Percentiles rank a stretch among this genome's conserved stretches.
phyloP scores from a whole-genome alignment of 2,797 vertebrate genomes.

The Rhyacichthys aspro region DNA sequence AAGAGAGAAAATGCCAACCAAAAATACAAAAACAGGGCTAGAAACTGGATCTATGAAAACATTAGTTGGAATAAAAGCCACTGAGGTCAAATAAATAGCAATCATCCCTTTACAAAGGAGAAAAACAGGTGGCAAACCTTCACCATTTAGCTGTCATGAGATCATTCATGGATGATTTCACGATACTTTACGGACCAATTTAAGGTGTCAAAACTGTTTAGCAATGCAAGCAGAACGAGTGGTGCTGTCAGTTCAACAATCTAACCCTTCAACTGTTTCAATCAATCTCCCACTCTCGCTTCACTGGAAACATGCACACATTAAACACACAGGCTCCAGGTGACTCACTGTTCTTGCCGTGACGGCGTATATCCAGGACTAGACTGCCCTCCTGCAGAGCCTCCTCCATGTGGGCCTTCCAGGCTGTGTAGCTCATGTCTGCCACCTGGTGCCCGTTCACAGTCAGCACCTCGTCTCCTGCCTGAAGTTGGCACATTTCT shows the following conservation, averaged over 20 bases:
- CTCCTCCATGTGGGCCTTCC: constrained; percentile 85
- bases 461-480: constrained; percentile 90
- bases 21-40: constrained; percentile 11
- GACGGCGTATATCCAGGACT: constrained; percentile 91
- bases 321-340: constrained; percentile 12
- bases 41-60: neutral
- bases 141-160: constrained; percentile 56
- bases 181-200: constrained; percentile 71
- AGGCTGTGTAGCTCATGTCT: constrained; percentile 86
- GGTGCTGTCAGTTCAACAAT: constrained; percentile 61
- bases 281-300: constrained; percentile 3
- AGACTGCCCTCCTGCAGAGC: constrained; percentile 90
- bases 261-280: constrained; percentile 32
- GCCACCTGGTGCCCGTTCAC: constrained; percentile 87
- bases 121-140: constrained; percentile 32
- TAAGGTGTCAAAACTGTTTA: constrained; percentile 73
- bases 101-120: constrained; percentile 4
- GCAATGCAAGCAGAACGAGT: constrained; percentile 44
- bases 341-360: constrained; percentile 90
- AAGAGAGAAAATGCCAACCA: neutral
- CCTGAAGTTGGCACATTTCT: constrained; percentile 87
- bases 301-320: constrained; percentile 7
- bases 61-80: constrained; percentile 9
- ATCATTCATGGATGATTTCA: constrained; percentile 70
- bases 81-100: constrained; percentile 29